Percentiles rank a stretch among this genome's conserved stretches.
Conservation (phyloP, 2,888 invertebrate genomes). For the Tetropium fuscum region DNA sequence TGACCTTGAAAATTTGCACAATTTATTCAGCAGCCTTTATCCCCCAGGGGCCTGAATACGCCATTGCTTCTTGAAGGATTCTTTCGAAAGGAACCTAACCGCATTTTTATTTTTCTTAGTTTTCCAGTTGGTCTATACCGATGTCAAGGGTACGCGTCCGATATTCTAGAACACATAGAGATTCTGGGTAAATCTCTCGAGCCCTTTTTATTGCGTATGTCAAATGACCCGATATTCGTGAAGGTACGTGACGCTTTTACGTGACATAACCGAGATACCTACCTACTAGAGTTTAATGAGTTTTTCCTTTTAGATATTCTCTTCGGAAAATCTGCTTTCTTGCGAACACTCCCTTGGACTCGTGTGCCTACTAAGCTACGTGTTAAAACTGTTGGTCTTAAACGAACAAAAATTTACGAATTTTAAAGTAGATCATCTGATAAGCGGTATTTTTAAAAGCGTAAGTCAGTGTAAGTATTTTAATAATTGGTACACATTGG, state of each 20-base stretch:
- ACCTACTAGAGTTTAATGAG: neutral
- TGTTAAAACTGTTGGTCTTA: slow-evolving; percentile 20
- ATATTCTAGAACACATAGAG: slow-evolving; percentile 24
- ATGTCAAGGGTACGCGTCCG: slow-evolving; percentile 4
- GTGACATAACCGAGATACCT: neutral
- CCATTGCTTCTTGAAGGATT: too few relatives aligned
- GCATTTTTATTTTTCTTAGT: too few relatives aligned
- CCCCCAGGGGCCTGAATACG: too few relatives aligned
- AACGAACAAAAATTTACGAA: slow-evolving; percentile 7
- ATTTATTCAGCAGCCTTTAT: too few relatives aligned
- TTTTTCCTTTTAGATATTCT: slow-evolving; percentile 24
- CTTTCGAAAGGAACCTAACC: too few relatives aligned
- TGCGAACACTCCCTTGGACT: slow-evolving; percentile 22
- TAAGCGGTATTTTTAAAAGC: slow-evolving; percentile 28
- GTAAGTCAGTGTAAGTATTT: slow-evolving; percentile 31
- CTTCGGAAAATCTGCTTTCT: neutral
- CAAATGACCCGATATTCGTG: slow-evolving; percentile 23
- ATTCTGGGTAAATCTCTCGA: slow-evolving; percentile 13
- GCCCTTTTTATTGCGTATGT: slow-evolving; percentile 27
- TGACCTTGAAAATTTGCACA: too few relatives aligned
- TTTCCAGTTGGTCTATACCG: slow-evolving; percentile 24
- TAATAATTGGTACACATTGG: neutral
- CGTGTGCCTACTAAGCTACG: slow-evolving; percentile 28
- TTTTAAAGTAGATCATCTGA: slow-evolving; percentile 15
- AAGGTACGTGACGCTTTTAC: slow-evolving; percentile 14